Percentiles rank a stretch among this genome's conserved stretches.
Conservation (phyloP, 2,113 vertebrate genomes). For the Eclectus roratus region DNA sequence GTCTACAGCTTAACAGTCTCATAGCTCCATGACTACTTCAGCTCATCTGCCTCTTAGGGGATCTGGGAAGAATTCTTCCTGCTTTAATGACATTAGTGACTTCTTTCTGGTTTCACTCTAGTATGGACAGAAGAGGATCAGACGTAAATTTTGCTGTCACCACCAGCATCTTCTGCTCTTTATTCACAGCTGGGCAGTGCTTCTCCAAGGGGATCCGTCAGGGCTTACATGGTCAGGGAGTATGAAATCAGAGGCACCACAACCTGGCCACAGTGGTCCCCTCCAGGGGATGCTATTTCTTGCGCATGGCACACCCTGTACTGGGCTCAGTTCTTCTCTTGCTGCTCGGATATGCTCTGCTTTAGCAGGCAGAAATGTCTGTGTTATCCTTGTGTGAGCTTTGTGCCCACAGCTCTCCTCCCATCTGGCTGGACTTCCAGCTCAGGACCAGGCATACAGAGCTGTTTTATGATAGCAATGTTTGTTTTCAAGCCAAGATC, state of each 20-base stretch:
- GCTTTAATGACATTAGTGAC: not conserved
- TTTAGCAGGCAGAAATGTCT: not conserved
- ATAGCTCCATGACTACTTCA: not conserved
- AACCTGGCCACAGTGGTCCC: accelerated
- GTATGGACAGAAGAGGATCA: not conserved
- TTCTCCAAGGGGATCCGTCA: not conserved
- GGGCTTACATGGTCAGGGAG: not conserved
- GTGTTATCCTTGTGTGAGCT: not conserved
- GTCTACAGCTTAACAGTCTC: not conserved
- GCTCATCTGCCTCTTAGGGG: no score
- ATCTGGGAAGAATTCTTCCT: not conserved
- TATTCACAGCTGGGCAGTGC: not conserved
- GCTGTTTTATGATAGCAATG: not conserved
- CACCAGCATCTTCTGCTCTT: not conserved
- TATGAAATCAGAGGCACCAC: accelerated
- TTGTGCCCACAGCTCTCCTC: not conserved
- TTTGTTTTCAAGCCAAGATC: not conserved
- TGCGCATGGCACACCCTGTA: not conserved
- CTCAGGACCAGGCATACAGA: accelerated
- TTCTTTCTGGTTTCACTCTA: not conserved
- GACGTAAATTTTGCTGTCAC: not conserved
- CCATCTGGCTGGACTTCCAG: not conserved
- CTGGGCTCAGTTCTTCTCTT: not conserved
- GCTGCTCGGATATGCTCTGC: not conserved
- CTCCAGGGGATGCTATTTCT: not conserved